Conservation (phyloP, 2,113 vertebrate species). For the Chaetops frenatus region DNA sequence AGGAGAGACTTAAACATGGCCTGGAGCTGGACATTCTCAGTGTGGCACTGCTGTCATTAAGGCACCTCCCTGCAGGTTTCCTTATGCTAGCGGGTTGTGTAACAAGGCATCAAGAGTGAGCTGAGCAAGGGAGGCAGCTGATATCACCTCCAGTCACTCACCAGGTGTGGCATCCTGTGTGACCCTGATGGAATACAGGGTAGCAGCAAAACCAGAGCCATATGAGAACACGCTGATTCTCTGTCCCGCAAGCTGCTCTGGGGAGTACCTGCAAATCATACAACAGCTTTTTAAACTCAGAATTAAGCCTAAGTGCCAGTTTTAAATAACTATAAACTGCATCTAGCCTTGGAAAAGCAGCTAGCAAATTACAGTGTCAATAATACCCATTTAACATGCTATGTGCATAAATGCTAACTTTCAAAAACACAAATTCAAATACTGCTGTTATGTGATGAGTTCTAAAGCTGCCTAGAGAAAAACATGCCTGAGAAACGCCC, state of each 20-base stretch:
- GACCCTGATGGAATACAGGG: conserved; percentile 87
- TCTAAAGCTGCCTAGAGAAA: background rate
- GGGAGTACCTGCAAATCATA: conserved; percentile 70
- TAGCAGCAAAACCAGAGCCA: conserved; percentile 95
- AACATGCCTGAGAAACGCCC: background rate
- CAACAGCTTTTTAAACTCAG: background rate
- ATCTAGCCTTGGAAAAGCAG: background rate
- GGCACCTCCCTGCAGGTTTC: background rate
- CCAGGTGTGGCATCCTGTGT: conserved; percentile 94
- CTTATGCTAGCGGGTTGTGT: background rate
- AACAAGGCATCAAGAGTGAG: background rate
- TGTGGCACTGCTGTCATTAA: background rate
- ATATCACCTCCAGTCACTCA: conserved; percentile 36
- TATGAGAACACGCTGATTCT: conserved; percentile 93
- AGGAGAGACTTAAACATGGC: background rate
- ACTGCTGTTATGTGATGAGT: background rate
- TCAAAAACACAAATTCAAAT: background rate
- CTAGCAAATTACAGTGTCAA: background rate
- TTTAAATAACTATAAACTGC: background rate
- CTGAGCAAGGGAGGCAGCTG: background rate
- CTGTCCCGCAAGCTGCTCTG: conserved; percentile 85
- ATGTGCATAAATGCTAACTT: background rate
- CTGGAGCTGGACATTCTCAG: background rate
- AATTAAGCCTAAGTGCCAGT: background rate
- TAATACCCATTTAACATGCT: background rate